Conservation (phyloP, 2,113 vertebrate genomes). For the Gnathonemus echidnorhynchus region DNA sequence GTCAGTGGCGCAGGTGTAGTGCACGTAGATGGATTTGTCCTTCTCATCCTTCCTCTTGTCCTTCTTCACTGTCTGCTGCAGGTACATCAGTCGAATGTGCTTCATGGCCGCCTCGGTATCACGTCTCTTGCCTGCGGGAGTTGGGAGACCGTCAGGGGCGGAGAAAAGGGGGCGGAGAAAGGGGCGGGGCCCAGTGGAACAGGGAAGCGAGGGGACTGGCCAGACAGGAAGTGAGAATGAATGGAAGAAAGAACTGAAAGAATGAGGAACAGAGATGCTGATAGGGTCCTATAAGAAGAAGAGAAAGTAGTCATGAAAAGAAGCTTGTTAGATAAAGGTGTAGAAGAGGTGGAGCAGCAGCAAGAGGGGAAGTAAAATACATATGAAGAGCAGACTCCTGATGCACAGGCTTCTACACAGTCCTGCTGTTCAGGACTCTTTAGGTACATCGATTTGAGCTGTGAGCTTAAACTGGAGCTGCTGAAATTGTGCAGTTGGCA, state of each 20-base stretch:
- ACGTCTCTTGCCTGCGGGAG: constrained; percentile 55
- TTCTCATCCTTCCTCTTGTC: constrained; percentile 31
- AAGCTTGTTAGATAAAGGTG: neutral
- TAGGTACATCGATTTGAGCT: neutral
- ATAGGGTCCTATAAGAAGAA: neutral
- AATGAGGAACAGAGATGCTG: neutral
- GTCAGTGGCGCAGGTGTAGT: constrained; percentile 87
- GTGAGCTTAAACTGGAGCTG: neutral
- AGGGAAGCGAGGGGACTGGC: neutral
- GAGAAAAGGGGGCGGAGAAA: neutral
- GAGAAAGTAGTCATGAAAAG: neutral
- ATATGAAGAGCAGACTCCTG: neutral
- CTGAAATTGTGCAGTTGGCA: neutral
- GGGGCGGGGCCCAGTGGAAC: neutral
- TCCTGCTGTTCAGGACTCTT: neutral
- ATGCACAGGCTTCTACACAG: neutral
- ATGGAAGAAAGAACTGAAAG: neutral
- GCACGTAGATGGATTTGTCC: constrained; percentile 59
- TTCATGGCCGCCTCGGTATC: constrained; percentile 59
- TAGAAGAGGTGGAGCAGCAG: neutral
- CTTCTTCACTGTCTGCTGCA: constrained; percentile 45
- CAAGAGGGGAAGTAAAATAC: neutral
- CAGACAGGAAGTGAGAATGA: neutral
- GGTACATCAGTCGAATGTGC: constrained; percentile 69
- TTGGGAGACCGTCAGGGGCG: neutral